A percentile compares a stretch with the other conserved stretches of the same genome.
Evolutionary conservation across 2,888 invertebrate genomes (phyloP).

Genomic region (Dynastes hyllus): DNA sequence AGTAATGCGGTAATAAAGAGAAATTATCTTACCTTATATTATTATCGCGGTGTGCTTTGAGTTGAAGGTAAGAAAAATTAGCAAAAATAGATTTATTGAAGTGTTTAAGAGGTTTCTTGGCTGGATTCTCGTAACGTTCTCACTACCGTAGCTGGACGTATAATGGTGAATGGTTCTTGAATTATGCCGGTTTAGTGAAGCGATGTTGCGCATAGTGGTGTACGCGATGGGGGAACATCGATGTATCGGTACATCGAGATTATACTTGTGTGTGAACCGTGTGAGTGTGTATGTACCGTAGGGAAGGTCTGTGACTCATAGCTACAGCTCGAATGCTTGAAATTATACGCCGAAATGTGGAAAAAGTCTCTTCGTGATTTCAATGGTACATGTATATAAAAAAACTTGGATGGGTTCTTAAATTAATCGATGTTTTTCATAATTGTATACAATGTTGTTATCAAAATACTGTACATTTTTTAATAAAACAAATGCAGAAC

Average conservation of each 20-base stretch:
- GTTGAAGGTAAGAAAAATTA: slow-evolving; percentile 27
- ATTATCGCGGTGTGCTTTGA: not conserved
- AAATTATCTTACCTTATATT: slow-evolving; percentile 31
- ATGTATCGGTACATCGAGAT: slow-evolving; percentile 9
- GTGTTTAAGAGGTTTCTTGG: not conserved
- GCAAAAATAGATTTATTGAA: slow-evolving; percentile 20
- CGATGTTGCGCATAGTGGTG: slow-evolving; percentile 29
- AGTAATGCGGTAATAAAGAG: not conserved
- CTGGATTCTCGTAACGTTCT: slow-evolving; percentile 34
- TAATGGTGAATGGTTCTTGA: slow-evolving; percentile 44
- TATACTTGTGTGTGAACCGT: not conserved
- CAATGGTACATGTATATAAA: no score
- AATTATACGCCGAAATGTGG: slow-evolving; percentile 5
- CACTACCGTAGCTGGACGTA: slow-evolving; percentile 44
- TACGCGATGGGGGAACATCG: slow-evolving; percentile 26
- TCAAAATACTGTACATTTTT: no score
- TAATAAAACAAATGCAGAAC: no score
- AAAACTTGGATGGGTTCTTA: no score
- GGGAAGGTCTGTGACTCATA: slow-evolving; percentile 39
- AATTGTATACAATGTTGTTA: no score
- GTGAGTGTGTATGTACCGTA: slow-evolving; percentile 15
- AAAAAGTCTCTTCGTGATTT: slow-evolving; percentile 21
- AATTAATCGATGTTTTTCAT: no score
- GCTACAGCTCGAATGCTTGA: slow-evolving; percentile 12
- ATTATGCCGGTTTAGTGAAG: slow-evolving; percentile 35